Evolutionary conservation across 2,888 invertebrate species (phyloP), one percentile per base, ranked within the genome.

Genomic region (Melipona bicolor): DNA sequence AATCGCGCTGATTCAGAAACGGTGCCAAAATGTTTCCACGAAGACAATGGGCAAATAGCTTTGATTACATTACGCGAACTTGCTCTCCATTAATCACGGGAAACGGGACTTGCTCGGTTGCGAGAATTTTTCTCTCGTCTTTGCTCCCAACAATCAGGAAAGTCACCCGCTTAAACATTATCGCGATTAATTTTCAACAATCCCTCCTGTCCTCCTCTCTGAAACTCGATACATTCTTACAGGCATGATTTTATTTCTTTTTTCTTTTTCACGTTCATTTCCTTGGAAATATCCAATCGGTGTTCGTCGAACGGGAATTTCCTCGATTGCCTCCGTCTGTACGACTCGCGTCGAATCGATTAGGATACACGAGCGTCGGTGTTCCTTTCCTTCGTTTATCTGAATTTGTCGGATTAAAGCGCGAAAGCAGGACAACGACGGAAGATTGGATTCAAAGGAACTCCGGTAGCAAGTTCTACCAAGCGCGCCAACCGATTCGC

Each of bases 341-440:
- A 24, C 43, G 17, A 65, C 36, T 36, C 36, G 36, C 67, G 27
- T 27, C 27, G n/a, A 32, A 71, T 72, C 64, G 71, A 75, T 61
- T 79, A 50, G 52, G 50, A 27, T 77, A 72, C 69, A 62, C 59
- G 73, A 79, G 65, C 65, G 52, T 76, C 54, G 64, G 21, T 70
- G 52, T 85, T 79, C 76, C 74, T 84, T 86, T 79, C 67, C 70
- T 79, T 79, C 85, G 79, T 81, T 79, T 64, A 70, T 72, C 82
- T n/a, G 79, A 81, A 78, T 88, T 82, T 82, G 72, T 75, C 52
- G 77, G 83, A 87, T 84, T 88, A 84, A 87, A 88, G 85, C 79
- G 77, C 64, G 49, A 67, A 76, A 59, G 65, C 71, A 79, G 69
- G 71, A 69, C 56, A 59, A 61, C 68, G 49, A 62, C 64, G 74